Conservation (phyloP, 2,888 invertebrate species). For the Morinoia aosen region DNA sequence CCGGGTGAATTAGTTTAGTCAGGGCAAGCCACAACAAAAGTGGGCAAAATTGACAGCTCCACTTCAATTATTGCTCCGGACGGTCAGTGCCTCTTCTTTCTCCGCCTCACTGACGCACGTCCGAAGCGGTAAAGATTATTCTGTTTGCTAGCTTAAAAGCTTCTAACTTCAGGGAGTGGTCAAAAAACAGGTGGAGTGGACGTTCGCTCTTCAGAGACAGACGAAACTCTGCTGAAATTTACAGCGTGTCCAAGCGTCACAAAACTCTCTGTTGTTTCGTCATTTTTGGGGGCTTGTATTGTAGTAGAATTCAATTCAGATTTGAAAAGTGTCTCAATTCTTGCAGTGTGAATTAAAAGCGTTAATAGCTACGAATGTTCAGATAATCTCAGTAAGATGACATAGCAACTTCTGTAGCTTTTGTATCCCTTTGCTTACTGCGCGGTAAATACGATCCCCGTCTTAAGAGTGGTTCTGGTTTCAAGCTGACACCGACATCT, state of each 20-base stretch:
- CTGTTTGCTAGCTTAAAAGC: constrained; percentile 12
- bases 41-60: background rate
- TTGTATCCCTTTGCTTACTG: background rate
- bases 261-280: background rate
- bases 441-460: too few species aligned
- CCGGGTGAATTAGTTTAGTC: background rate
- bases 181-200: background rate
- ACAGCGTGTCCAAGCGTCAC: background rate
- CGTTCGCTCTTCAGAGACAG: background rate
- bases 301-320: background rate
- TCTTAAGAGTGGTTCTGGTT: too few species aligned
- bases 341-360: background rate
- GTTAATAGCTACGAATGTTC: background rate
- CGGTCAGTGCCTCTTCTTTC: background rate
- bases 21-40: background rate
- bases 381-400: background rate
- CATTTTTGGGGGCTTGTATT: background rate
- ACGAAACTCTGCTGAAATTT: background rate
- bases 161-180: background rate
- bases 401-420: too few species aligned
- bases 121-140: background rate
- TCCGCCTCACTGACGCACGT: background rate
- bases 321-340: background rate
- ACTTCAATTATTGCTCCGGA: background rate
- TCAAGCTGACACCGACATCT: too few species aligned